Evolutionary conservation across 1,140 invertebrate species (phyloP).

Genomic region (Drosophila rufa): DNA sequence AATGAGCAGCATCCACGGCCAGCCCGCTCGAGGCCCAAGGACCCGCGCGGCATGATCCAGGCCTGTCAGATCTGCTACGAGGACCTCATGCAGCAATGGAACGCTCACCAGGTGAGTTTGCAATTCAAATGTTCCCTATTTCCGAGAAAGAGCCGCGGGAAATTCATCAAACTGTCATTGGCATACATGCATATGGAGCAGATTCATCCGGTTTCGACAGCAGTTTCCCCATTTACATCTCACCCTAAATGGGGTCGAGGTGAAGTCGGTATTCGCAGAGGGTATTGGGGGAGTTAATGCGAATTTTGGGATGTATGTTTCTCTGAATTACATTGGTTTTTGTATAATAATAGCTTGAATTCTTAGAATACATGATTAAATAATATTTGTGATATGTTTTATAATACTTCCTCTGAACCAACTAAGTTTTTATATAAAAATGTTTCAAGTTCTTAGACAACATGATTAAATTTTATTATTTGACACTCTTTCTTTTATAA

Average conservation of each 20-base stretch:
- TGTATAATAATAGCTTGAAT: not conserved
- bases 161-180: conserved; percentile 13
- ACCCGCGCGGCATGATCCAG: conserved; percentile 91
- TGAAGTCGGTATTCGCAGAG: not conserved
- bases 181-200: conserved; percentile 40
- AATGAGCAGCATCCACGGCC: conserved; percentile 92
- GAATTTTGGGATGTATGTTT: not conserved
- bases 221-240: conserved; percentile 12
- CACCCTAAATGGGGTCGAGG: conserved; percentile 21
- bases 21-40: conserved; percentile 92
- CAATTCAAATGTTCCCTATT: conserved; percentile 16
- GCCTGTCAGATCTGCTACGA: conserved; percentile 92
- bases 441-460: no score
- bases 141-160: not conserved
- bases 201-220: conserved; percentile 20
- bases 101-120: conserved; percentile 88
- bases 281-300: not conserved
- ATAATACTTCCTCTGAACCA: no score
- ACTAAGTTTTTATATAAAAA: no score
- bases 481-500: no score
- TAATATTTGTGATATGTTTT: not conserved
- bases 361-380: no score
- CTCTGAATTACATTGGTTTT: not conserved
- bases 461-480: no score
- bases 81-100: conserved; percentile 94